Evolutionary conservation across 2,888 invertebrate genomes (phyloP).

Genomic region (Tetranychus piercei): DNA sequence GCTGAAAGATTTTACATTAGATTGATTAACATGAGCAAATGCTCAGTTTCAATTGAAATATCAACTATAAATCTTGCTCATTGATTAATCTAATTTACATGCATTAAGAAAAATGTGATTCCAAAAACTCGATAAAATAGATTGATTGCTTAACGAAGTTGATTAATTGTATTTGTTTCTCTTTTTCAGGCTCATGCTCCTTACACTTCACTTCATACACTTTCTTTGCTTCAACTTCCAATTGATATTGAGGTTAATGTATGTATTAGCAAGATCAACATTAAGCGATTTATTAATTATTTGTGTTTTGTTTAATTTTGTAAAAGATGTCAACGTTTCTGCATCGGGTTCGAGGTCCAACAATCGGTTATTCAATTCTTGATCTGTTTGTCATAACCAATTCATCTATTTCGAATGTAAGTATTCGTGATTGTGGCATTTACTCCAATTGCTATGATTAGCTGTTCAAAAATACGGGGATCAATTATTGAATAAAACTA

Average conservation of each 20-base stretch:
- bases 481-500: background rate
- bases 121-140: background rate
- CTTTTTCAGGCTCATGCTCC: constrained; percentile 22
- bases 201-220: constrained; percentile 23
- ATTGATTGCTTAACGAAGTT: background rate
- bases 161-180: background rate
- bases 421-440: constrained; percentile 6
- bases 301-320: background rate
- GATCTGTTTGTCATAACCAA: constrained; percentile 24
- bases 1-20: too few species aligned
- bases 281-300: background rate
- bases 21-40: too few species aligned
- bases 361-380: constrained; percentile 23
- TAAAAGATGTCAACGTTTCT: constrained; percentile 23
- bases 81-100: too few species aligned
- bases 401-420: constrained; percentile 23
- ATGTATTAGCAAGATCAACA: constrained; percentile 6
- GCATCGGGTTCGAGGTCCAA: constrained; percentile 24
- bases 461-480: background rate
- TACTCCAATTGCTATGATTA: background rate
- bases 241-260: constrained; percentile 24
- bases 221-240: constrained; percentile 23
- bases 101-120: too few species aligned
- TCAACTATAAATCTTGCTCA: too few species aligned
- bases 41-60: too few species aligned